Conservation (phyloP, 2,797 vertebrate genomes). For the Sebastes cheni region DNA sequence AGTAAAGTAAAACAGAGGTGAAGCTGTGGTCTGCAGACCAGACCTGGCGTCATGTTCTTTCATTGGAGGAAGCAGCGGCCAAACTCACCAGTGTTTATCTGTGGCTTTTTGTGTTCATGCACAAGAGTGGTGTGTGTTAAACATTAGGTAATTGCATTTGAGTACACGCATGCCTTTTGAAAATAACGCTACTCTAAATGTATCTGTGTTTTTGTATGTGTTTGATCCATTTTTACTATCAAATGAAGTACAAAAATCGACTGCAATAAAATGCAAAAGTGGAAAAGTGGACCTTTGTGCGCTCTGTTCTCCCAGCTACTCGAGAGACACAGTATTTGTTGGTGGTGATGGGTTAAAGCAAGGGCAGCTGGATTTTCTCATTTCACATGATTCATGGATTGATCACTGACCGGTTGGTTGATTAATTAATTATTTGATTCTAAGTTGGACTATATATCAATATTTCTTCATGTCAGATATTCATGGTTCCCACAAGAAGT, state of each 20-base stretch:
- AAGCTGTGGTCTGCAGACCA: slow-evolving; percentile 25
- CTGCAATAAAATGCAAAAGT: neutral
- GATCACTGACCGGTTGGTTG: neutral
- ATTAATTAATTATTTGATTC: neutral
- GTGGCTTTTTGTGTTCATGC: slow-evolving; percentile 22
- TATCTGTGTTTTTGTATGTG: neutral
- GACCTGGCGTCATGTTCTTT: slow-evolving; percentile 22
- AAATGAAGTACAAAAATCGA: neutral
- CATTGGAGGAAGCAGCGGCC: slow-evolving; percentile 27
- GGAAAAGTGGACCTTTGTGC: neutral
- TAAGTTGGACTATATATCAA: neutral
- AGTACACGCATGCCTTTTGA: neutral
- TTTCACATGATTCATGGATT: neutral
- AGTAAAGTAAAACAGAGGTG: slow-evolving; percentile 33
- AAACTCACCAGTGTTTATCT: slow-evolving; percentile 13
- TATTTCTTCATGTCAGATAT: neutral
- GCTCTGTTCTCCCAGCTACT: neutral
- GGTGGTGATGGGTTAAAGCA: neutral
- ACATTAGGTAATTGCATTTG: slow-evolving; percentile 1
- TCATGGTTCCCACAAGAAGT: neutral
- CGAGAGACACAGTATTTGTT: neutral
- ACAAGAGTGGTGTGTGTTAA: neutral
- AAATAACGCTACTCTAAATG: neutral
- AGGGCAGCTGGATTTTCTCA: neutral
- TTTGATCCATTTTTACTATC: slow-evolving; percentile 1